Percentiles rank a stretch among this genome's conserved stretches.
These are phyloP conservation scores for Lasius fuliginosus DNA, from an alignment of 2,888 invertebrate genomes.

Conservation along the genomic window DNA sequence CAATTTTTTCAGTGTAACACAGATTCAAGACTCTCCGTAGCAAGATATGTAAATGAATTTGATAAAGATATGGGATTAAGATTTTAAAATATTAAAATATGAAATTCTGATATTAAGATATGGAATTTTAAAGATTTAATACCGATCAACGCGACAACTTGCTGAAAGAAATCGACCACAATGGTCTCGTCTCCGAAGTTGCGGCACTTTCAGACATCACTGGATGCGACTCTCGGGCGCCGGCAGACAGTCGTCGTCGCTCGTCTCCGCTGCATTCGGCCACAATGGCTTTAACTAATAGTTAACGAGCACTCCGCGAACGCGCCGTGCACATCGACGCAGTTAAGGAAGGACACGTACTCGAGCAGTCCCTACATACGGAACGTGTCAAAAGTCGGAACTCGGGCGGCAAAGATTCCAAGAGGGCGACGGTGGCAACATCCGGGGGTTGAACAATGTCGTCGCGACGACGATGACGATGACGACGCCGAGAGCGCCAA, in stretches of 20 bases:
- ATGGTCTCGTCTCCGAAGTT: not conserved
- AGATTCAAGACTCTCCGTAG: not conserved
- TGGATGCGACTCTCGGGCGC: slow-evolving; percentile 68
- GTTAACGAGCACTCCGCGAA: slow-evolving; percentile 68
- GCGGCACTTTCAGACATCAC: slow-evolving; percentile 59
- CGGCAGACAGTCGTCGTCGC: slow-evolving; percentile 54
- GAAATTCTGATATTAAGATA: not conserved
- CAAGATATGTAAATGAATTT: not conserved
- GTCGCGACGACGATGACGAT: slow-evolving; percentile 17
- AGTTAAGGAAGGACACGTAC: slow-evolving; percentile 61
- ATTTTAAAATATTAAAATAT: not conserved
- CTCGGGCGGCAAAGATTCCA: slow-evolving; percentile 61
- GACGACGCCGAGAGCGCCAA: slow-evolving; percentile 7
- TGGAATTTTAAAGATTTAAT: not conserved
- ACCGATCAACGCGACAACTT: slow-evolving; percentile 61
- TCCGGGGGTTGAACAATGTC: slow-evolving; percentile 30
- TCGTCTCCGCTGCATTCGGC: slow-evolving; percentile 59
- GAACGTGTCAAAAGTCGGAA: slow-evolving; percentile 72
- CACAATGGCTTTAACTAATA: slow-evolving; percentile 75
- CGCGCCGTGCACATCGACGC: slow-evolving; percentile 51
- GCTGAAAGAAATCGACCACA: not conserved
- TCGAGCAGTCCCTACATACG: slow-evolving; percentile 32
- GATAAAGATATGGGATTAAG: not conserved
- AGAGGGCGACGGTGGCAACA: slow-evolving; percentile 21
- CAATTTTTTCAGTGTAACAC: not conserved